These are phyloP conservation scores for Paedocypris micromegethes DNA, from an alignment of 2,797 vertebrate genomes.

Conservation along the genomic window DNA sequence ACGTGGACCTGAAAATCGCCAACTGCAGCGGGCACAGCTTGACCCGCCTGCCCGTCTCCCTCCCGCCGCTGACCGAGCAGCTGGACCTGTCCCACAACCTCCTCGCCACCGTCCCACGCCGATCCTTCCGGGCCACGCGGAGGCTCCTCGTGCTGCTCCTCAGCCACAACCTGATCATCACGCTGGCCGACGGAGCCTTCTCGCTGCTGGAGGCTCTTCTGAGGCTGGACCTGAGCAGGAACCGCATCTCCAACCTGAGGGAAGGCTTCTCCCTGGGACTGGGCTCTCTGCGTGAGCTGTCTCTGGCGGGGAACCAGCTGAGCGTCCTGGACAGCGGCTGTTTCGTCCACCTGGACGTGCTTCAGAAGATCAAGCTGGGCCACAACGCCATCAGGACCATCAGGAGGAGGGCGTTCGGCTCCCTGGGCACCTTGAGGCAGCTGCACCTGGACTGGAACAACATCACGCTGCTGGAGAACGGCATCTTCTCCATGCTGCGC, in stretches of 20 bases:
- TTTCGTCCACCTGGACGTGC: constrained; percentile 67
- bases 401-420: constrained; percentile 62
- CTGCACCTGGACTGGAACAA: constrained; percentile 68
- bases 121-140: constrained; percentile 57
- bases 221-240: constrained; percentile 74
- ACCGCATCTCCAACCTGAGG: constrained; percentile 60
- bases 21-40: constrained; percentile 64
- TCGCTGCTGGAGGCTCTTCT: constrained; percentile 66
- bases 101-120: constrained; percentile 56
- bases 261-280: constrained; percentile 69
- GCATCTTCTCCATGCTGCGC: constrained; percentile 73
- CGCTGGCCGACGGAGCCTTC: constrained; percentile 61
- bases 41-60: constrained; percentile 46
- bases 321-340: constrained; percentile 53
- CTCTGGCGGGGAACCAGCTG: constrained; percentile 67
- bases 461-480: constrained; percentile 56
- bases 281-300: constrained; percentile 64
- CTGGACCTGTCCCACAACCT: constrained; percentile 71
- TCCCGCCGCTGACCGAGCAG: constrained; percentile 65
- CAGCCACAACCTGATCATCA: constrained; percentile 67
- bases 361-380: constrained; percentile 70
- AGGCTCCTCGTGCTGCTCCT: constrained; percentile 68
- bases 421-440: constrained; percentile 67
- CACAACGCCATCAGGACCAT: constrained; percentile 65
- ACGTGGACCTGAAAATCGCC: constrained; percentile 60